phyloP scores from a whole-genome alignment of 2,797 vertebrate species.

The Phoeniculus purpureus region DNA sequence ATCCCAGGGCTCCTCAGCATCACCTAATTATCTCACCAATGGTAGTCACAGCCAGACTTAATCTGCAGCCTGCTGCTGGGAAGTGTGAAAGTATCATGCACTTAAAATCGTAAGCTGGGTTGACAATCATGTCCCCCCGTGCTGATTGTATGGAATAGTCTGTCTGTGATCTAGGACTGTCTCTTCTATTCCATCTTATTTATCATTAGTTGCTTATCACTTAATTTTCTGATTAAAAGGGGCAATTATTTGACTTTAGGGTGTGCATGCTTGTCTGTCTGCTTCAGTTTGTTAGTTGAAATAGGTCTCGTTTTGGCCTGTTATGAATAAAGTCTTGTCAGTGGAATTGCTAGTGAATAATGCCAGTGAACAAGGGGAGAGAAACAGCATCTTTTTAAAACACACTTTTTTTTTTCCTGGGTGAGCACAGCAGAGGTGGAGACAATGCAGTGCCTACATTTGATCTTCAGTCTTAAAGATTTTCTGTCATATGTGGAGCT shows the following conservation, averaged over 20 bases:
- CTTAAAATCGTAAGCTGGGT: constrained; percentile 18
- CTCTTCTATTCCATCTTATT: not conserved
- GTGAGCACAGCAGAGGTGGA: not conserved
- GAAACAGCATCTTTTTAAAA: not conserved
- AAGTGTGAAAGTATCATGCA: not conserved
- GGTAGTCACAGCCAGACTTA: not conserved
- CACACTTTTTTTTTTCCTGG: not conserved
- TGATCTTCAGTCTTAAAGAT: constrained; percentile 54
- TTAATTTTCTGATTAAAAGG: constrained; percentile 33
- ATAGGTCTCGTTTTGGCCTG: not conserved
- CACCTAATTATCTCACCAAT: constrained; percentile 21
- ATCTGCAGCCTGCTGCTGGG: not conserved
- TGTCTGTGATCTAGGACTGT: not conserved
- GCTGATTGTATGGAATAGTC: not conserved
- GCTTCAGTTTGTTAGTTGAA: constrained; percentile 14
- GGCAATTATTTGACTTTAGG: not conserved
- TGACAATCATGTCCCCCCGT: not conserved
- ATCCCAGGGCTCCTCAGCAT: not conserved
- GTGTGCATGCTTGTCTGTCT: not conserved
- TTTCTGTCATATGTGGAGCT: constrained; percentile 55
- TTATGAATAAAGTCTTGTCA: not conserved
- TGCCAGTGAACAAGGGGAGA: not conserved
- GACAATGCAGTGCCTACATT: constrained; percentile 19
- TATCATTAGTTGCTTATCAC: not conserved
- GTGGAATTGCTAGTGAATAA: constrained; percentile 13